Evolutionary conservation across 35 echinoderm and acorn worm species (phyloP), one percentile per base, ranked within the genome.

Genomic region (Ophiothrix spiculata): DNA sequence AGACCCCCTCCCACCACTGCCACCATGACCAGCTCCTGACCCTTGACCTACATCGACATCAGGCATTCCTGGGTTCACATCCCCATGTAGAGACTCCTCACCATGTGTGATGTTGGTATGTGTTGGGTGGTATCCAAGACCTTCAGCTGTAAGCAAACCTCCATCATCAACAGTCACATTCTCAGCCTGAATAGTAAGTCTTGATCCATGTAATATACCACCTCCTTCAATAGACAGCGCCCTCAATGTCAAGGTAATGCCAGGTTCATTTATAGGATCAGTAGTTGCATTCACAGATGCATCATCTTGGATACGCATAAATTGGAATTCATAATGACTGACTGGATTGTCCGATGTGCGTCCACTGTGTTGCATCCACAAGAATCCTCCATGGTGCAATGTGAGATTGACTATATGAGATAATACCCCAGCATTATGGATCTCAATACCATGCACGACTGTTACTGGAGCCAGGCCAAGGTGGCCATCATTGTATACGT

Each of bases 121-220:
- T 38, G 17, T 37, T 36, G 81, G 41, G 38, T 75, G 28, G 56
- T 97, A 97, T 6, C 94, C 94, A 38, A 88, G 39, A 32, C 90
- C 94, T 82, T 97, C 90, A 45, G 90, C 94, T 40, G 83, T 79
- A 11, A 97, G 73, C 38, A 76, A 36, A 23, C 94, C 94, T 80
- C 86, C 94, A 83, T 83, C 94, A 87, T 97, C 94, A 38, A 97
- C 81, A 37, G 94, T 97, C 33, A 97, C 84, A 75, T 97, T 97
- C 36, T 81, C 84, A 40, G 90, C 77, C 1, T 83, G 40, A 28
- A 97, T 77, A 6, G 90, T 97, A 8, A 97, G 56, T 35, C 83
- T 79, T 56, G 94, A 89, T 35, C 94, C 94, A 80, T 97, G 90
- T 45, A 92, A 77, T 39, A 80, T 39, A 64, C 94, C 94, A 40